Base-by-base conservation (phyloP, 1,140 invertebrate species). In the Zaprionus tsacasi region DNA sequence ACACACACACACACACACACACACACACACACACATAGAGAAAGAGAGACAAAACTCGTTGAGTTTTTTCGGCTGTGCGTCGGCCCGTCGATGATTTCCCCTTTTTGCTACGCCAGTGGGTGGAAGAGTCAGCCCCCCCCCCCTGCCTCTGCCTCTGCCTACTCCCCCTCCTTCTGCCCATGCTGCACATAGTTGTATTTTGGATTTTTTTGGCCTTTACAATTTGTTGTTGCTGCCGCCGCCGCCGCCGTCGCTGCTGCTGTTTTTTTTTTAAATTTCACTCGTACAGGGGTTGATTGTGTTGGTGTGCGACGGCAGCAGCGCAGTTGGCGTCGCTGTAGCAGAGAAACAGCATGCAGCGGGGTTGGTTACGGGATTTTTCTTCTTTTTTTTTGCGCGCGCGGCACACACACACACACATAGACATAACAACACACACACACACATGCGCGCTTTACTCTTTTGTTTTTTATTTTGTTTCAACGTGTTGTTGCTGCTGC, bases 51-150 rank as follows among this genome's bases (percentile, higher is more conserved):
- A 55, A 56, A 68, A 79, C 69, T 70, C 63, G 36, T 27, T 58
- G 50, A 36, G 11, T 88, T 91, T 91, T 88, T 91, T 89, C 77
- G 79, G 76, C 87, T 89, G 80, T 81, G 82, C 83, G 88, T 88
- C 74, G 74, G 63, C 69, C 60, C 70, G 69, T 72, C 78, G 75
- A 85, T 88, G 75, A 85, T 88, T 88, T 88, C 85, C 85, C 81
- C 81, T 85, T 81, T 80, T 80, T 69, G 45, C 52, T 36, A 69
- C 64, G 71, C 59, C 66, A 78, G 79, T 59, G 60, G 65, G 68
- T 40, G 67, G 66, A 21, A 45, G 40, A 45, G 38, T 52, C 38
- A 59, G 15, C 33, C 67, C n/a, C 36, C 54, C 61, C 13, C n/a
- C n/a, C n/a, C n/a, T n/a, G n/a, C n/a, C n/a, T n/a, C n/a, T 4